These are phyloP conservation scores for Drosophila kikkawai DNA, from an alignment of 1,140 invertebrate genomes.

Conservation along the genomic window DNA sequence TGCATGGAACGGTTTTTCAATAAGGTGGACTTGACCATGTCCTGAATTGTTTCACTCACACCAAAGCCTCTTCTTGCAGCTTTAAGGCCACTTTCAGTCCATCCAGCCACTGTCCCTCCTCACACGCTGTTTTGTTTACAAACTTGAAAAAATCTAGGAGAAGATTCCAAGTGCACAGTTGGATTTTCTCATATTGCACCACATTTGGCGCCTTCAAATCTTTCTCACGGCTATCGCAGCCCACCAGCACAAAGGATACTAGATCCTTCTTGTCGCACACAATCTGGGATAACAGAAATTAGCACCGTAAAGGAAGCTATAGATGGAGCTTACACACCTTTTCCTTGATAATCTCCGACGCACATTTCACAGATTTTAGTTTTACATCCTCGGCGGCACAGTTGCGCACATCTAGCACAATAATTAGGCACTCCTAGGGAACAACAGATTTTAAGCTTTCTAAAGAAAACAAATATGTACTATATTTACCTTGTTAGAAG, in stretches of 20 bases:
- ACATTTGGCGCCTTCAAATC: conserved; percentile 37
- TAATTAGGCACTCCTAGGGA: conserved; percentile 56
- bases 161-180: conserved; percentile 67
- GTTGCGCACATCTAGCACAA: conserved; percentile 67
- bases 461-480: neutral
- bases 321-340: conserved; percentile 39
- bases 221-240: conserved; percentile 29
- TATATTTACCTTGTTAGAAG: conserved; percentile 56
- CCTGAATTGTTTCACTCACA: conserved; percentile 33
- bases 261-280: conserved; percentile 69
- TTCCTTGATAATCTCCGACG: conserved; percentile 66
- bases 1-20: neutral
- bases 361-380: conserved; percentile 65
- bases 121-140: conserved; percentile 54
- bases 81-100: conserved; percentile 56
- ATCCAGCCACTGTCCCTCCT: conserved; percentile 71
- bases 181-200: conserved; percentile 13
- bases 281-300: conserved; percentile 43
- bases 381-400: conserved; percentile 65
- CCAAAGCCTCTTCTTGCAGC: conserved; percentile 30
- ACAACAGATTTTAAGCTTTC: neutral
- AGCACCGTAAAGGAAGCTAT: neutral
- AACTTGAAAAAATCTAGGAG: conserved; percentile 60
- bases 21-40: neutral
- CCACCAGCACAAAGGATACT: conserved; percentile 77